phyloP scores from a whole-genome alignment of 2,113 vertebrate genomes.

The Pycnonotus jocosus region DNA sequence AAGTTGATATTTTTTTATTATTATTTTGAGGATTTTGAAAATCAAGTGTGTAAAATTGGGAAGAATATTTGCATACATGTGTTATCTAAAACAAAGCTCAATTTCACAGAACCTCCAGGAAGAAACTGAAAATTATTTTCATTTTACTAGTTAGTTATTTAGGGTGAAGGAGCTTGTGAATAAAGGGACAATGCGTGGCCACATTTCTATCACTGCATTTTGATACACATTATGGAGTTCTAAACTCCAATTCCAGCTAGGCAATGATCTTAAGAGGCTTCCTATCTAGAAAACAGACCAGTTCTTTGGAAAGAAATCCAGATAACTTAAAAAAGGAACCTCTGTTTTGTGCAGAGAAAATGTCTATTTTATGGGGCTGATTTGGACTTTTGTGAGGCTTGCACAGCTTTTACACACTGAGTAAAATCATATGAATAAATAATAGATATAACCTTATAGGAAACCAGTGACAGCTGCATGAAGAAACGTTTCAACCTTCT shows the following conservation, averaged over 20 bases:
- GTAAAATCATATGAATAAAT: not conserved
- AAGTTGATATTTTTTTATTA: not conserved
- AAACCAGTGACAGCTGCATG: not conserved
- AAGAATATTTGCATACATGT: not conserved
- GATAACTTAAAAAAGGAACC: not conserved
- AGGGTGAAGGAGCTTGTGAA: not conserved
- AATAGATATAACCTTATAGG: not conserved
- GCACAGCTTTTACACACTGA: not conserved
- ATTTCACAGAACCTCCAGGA: not conserved
- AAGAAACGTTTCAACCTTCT: not conserved
- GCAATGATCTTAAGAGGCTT: rapidly evolving
- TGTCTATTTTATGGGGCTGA: rapidly evolving
- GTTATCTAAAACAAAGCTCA: not conserved
- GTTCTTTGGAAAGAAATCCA: not conserved
- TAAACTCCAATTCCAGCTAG: not conserved
- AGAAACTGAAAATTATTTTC: not conserved
- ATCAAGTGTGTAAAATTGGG: not conserved
- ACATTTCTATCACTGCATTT: not conserved
- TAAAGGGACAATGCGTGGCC: not conserved
- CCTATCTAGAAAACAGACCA: not conserved
- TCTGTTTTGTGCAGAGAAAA: not conserved
- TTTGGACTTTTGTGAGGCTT: not conserved
- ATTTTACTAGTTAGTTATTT: not conserved
- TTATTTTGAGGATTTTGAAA: not conserved
- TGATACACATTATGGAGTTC: not conserved